A percentile compares a stretch with the other conserved stretches of the same genome.
phyloP scores from a whole-genome alignment of 2,888 invertebrate species.

The Molorchus minor region DNA sequence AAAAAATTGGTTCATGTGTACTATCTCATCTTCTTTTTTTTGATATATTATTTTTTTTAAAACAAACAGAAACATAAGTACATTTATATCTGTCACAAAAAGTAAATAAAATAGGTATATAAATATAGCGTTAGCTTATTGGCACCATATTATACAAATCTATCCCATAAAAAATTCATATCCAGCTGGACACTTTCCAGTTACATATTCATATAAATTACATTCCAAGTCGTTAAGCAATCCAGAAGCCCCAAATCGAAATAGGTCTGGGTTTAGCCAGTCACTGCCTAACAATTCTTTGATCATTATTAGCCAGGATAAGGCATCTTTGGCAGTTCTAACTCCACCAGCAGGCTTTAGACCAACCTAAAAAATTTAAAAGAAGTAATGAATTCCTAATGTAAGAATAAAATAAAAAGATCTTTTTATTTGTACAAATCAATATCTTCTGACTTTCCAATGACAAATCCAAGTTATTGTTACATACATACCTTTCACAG shows the following conservation, averaged over 20 bases:
- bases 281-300: slow-evolving; percentile 84
- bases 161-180: slow-evolving; percentile 59
- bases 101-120: too few species aligned
- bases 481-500: too few species aligned
- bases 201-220: slow-evolving; percentile 62
- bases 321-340: slow-evolving; percentile 81
- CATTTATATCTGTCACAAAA: too few species aligned
- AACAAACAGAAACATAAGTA: too few species aligned
- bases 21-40: too few species aligned
- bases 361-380: slow-evolving; percentile 74
- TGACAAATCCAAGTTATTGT: too few species aligned
- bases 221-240: slow-evolving; percentile 82
- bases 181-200: slow-evolving; percentile 52
- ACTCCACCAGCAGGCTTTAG: slow-evolving; percentile 99
- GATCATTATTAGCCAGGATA: slow-evolving; percentile 87
- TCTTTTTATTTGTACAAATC: not conserved
- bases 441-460: not conserved
- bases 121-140: too few species aligned
- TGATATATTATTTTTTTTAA: too few species aligned
- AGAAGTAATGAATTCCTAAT: not conserved
- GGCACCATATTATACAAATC: too few species aligned
- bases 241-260: slow-evolving; percentile 95
- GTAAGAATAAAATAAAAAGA: not conserved
- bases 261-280: slow-evolving; percentile 83
- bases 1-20: too few species aligned